phyloP scores from a whole-genome alignment of 2,888 invertebrate genomes.

The Anarsia innoxiella region DNA sequence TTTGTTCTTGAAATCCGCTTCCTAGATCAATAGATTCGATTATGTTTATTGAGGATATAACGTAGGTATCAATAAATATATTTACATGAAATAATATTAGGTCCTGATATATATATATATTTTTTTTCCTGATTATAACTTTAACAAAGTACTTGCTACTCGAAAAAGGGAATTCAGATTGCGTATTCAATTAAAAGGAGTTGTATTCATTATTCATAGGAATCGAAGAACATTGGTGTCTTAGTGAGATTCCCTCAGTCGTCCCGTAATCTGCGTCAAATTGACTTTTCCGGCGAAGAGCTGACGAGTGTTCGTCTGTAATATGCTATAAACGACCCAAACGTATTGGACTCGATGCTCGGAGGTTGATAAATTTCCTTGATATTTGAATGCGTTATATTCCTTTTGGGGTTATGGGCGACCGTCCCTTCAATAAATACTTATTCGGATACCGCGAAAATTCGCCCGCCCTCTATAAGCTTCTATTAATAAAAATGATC shows the following conservation, averaged over 20 bases:
- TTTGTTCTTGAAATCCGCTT: too few relatives aligned
- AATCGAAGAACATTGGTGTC: conserved; percentile 46
- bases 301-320: conserved; percentile 66
- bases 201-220: conserved; percentile 49
- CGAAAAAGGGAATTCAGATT: too few relatives aligned
- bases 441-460: conserved; percentile 33
- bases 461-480: conserved; percentile 43
- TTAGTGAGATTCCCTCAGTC: conserved; percentile 50
- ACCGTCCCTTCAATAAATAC: conserved; percentile 56
- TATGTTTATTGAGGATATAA: too few relatives aligned
- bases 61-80: too few relatives aligned
- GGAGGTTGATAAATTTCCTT: conserved; percentile 66
- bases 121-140: too few relatives aligned
- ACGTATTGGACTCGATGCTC: conserved; percentile 62
- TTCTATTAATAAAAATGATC: conserved; percentile 48
- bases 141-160: too few relatives aligned
- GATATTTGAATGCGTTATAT: conserved; percentile 71
- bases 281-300: conserved; percentile 66
- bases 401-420: conserved; percentile 51
- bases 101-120: too few relatives aligned
- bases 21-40: too few relatives aligned
- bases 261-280: conserved; percentile 66
- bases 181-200: too few relatives aligned
- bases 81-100: too few relatives aligned
- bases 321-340: conserved; percentile 69